These are phyloP conservation scores for Lasiommata megera DNA, from an alignment of 2,888 invertebrate species.

Conservation along the genomic window DNA sequence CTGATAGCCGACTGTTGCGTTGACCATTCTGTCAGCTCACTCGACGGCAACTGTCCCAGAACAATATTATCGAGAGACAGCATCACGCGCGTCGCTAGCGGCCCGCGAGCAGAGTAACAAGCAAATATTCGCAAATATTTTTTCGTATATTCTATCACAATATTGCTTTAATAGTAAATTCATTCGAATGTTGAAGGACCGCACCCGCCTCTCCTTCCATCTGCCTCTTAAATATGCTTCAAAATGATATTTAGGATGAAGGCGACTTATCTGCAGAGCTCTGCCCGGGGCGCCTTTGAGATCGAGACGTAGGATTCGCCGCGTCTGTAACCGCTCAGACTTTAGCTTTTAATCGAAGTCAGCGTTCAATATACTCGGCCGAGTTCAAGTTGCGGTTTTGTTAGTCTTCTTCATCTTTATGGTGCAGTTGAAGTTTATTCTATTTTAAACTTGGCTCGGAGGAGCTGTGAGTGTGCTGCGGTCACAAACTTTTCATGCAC, in stretches of 20 bases:
- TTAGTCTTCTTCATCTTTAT: neutral
- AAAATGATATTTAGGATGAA: conserved; percentile 17
- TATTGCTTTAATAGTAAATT: neutral
- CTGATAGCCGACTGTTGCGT: too few species aligned
- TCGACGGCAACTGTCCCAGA: too few species aligned
- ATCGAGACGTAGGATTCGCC: conserved; percentile 1
- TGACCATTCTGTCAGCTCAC: too few species aligned
- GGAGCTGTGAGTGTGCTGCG: neutral
- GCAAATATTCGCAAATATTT: too few species aligned
- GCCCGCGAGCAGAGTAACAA: too few species aligned
- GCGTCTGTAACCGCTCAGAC: neutral
- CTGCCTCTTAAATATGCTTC: conserved; percentile 15
- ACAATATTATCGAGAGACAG: too few species aligned
- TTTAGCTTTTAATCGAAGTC: neutral
- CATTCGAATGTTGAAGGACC: neutral
- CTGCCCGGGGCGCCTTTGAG: neutral
- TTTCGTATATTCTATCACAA: neutral
- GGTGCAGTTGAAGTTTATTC: neutral
- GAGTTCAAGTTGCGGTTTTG: neutral
- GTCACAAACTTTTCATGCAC: too few species aligned
- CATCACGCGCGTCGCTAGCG: too few species aligned
- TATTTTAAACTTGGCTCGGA: neutral
- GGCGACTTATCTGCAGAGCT: neutral
- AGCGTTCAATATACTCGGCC: neutral
- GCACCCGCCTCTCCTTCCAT: neutral